Evolutionary conservation across 1,140 invertebrate species (phyloP).

Genomic region (Diorhabda sublineata): DNA sequence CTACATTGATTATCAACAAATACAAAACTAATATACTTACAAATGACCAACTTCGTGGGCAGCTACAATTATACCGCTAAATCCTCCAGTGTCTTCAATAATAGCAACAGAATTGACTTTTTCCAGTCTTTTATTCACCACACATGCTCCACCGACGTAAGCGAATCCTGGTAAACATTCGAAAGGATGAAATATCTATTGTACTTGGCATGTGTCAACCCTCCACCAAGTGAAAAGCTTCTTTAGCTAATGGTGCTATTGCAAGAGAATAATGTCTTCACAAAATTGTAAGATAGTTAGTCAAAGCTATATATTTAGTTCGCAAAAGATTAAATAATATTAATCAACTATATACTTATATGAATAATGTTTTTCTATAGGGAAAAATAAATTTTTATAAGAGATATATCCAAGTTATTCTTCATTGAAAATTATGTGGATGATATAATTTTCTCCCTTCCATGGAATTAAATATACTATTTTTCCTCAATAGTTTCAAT

Average conservation of each 20-base stretch:
- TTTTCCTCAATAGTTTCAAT: too few species aligned
- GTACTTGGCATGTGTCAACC: background rate
- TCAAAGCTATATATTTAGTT: too few species aligned
- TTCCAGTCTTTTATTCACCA: conserved; percentile 90
- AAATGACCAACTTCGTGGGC: conserved; percentile 95
- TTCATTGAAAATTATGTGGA: too few species aligned
- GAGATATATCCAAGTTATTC: too few species aligned
- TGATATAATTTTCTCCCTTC: too few species aligned
- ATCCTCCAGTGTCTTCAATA: conserved; percentile 93
- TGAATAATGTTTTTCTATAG: too few species aligned
- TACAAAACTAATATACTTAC: conserved; percentile 60
- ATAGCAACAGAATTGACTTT: conserved; percentile 96
- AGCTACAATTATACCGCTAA: conserved; percentile 93
- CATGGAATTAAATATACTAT: too few species aligned
- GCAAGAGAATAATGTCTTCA: background rate
- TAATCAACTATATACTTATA: too few species aligned
- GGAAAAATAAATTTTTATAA: too few species aligned
- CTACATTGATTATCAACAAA: too few species aligned
- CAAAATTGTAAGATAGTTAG: too few species aligned
- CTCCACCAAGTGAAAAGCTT: conserved; percentile 15
- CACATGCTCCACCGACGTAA: conserved; percentile 92
- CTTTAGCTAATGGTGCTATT: background rate
- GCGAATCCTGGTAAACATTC: conserved; percentile 73
- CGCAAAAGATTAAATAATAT: too few species aligned
- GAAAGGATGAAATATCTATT: conserved; percentile 8